Base-by-base conservation (phyloP, 1,140 invertebrate genomes). In the Brachionus manjavacas region DNA sequence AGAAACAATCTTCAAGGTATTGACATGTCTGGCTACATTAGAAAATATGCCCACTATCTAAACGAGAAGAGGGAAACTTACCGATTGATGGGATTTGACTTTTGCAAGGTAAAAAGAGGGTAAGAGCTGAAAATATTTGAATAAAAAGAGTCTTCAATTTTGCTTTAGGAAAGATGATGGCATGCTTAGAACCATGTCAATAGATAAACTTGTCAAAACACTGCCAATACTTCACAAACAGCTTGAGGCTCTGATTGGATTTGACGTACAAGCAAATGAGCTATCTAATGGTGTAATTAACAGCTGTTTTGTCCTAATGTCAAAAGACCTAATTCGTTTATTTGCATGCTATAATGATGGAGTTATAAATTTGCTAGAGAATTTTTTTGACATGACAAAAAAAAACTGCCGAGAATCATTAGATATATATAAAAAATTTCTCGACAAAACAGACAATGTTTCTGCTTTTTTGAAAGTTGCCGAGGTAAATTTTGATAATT, bases 321-420 rank as follows among this genome's bases (percentile, higher is more conserved):
- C 99, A 90, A 93, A 97, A 90, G 98, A 99, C 92, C 93, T 99
- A 86, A 99, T 99, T 89, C 93, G 97, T 86, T 91, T 99, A 84
- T 99, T 99, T 92, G 98, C 97, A 70, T 98, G 97, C 89, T 99
- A 99, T 91, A 99, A 99, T 90, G 97, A 99, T 91, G 97, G 96
- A 86, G 97, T 99, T 86, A 99, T 99, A 87, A 99, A 99, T 92
- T 92, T 99, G 86, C 91, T 99, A 89, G 89, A 90, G 86, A 90
- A 99, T 91, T 99, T 96, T 91, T 99, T 99, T 91, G 96, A 98
- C 89, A 99, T 99, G 96, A 99, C 99, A 90, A 99, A 99, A 89
- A 99, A 99, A 86, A 90, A 92, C 86, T 97, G 95, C 88, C 92
- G 95, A 88, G 97, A 99, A 89, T 97, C 96, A 85, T 92, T 99